phyloP scores from a whole-genome alignment of 2,113 vertebrate genomes.

The Calidris pugnax region DNA sequence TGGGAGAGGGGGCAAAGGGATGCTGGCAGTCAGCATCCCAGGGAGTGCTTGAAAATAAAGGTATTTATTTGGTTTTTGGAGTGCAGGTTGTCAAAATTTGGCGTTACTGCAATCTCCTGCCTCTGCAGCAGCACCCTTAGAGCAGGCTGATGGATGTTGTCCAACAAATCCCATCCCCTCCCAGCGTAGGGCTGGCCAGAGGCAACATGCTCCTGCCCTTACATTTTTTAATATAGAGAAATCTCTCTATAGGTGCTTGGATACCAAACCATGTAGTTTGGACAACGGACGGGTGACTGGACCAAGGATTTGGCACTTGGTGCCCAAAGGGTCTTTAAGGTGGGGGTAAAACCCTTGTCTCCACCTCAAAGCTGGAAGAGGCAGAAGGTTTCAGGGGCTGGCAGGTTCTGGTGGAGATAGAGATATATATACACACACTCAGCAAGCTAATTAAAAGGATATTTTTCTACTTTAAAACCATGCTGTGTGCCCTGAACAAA shows the following conservation, averaged over 20 bases:
- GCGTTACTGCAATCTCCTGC: background rate
- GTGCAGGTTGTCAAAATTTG: background rate
- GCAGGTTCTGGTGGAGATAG: background rate
- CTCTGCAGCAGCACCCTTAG: background rate
- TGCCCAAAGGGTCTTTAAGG: background rate
- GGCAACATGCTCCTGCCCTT: background rate
- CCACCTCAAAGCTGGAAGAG: background rate
- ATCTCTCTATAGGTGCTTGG: background rate
- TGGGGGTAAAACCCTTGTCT: background rate
- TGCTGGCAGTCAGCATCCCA: background rate
- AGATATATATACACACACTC: background rate
- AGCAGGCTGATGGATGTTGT: background rate
- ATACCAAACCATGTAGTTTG: rapidly evolving
- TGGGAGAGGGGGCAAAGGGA: rapidly evolving
- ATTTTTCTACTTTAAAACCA: background rate
- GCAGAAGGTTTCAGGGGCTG: background rate
- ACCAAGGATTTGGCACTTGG: background rate
- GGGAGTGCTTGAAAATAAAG: background rate
- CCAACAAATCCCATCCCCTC: rapidly evolving
- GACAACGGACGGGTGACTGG: rapidly evolving
- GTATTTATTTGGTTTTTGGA: background rate
- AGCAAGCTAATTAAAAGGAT: background rate
- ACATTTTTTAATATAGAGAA: too few species aligned
- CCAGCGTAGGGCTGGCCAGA: background rate
- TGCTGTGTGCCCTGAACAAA: background rate